Evolutionary conservation across 2,797 vertebrate species (phyloP), one percentile per base, ranked within the genome.

Genomic region (Poeciliopsis infans): DNA sequence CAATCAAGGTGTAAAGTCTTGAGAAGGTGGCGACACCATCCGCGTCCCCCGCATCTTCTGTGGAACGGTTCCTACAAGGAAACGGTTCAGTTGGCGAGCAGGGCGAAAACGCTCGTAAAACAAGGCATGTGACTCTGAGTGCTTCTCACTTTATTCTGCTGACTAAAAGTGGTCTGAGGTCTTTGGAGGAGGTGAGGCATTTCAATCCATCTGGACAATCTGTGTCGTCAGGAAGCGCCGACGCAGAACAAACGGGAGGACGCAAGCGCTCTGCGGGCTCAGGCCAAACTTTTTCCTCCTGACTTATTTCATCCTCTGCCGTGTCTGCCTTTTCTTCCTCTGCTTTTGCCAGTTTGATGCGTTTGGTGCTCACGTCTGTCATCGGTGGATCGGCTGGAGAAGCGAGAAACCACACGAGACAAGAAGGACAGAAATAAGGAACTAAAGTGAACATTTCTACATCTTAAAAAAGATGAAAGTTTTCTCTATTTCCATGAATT

Each of bases 351-450:
- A 81, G 47, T 86, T 85, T 92, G 7, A 70, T 16, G 11, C 10
- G 59, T 76, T 95, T 95, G 13, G 91, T 92, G 84, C 92, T 93
- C 68, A 91, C 79, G 0, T 93, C 91, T 8, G 41, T 86, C 13
- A 78, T 0, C 1, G 84, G 85, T 0, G 66, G 79, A n/a, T 88
- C 82, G 57, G 85, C 95, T 96, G 80, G n/a, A 79, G 61, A 53
- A 55, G 51, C 25, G 3, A 25, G 8, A 41, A 68, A 41, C 10
- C 64, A 2, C 36, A 68, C 1, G 20, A 68, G 64, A 11, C 36
- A 41, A 25, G 36, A 43, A 43, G 23, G 43, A n/a, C 0, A 5
- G 36, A 12, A 13, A 69, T 43, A 11, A 55, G 49, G 20, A 41
- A 25, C 11, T 69, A 25, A 25, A 69, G 11, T 4, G 7, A 64